Conservation (phyloP, 92 coral and sea anemone species). For the Hydrozoanthus gracilis region DNA sequence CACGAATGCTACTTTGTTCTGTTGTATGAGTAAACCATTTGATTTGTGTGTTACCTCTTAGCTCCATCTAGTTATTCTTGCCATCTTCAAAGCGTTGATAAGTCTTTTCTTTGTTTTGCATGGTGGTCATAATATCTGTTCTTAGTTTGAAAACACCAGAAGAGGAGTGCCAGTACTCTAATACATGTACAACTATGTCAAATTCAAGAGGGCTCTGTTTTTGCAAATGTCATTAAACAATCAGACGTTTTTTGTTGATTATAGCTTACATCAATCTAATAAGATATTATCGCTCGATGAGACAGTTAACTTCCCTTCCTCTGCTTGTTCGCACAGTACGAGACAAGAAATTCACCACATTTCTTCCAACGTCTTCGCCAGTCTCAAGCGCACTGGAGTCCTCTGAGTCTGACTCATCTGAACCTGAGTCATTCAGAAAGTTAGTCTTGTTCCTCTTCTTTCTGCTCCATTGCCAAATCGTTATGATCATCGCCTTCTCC, state of each 20-base stretch:
- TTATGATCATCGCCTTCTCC: neutral
- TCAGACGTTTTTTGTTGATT: neutral
- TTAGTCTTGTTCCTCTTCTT: conserved; percentile 24
- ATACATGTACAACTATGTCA: neutral
- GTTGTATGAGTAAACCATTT: too few species aligned
- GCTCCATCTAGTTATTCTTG: too few species aligned
- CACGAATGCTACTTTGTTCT: too few species aligned
- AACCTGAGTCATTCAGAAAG: conserved; percentile 61
- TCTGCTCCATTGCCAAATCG: too few species aligned
- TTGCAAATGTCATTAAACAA: neutral
- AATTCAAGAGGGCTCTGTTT: neutral
- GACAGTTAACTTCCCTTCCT: neutral
- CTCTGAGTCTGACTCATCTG: conserved; percentile 47
- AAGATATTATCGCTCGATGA: conserved; percentile 8
- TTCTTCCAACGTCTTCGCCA: neutral
- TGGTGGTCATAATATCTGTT: neutral
- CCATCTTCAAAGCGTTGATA: too few species aligned
- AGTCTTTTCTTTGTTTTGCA: too few species aligned
- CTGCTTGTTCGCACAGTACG: neutral
- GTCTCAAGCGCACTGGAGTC: neutral
- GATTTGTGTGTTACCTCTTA: too few species aligned
- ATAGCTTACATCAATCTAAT: neutral
- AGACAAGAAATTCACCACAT: neutral
- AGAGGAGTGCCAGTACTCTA: neutral
- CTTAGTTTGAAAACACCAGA: neutral